Base-by-base conservation (phyloP, 2,888 invertebrate species). In the Clepsis dumicolana region DNA sequence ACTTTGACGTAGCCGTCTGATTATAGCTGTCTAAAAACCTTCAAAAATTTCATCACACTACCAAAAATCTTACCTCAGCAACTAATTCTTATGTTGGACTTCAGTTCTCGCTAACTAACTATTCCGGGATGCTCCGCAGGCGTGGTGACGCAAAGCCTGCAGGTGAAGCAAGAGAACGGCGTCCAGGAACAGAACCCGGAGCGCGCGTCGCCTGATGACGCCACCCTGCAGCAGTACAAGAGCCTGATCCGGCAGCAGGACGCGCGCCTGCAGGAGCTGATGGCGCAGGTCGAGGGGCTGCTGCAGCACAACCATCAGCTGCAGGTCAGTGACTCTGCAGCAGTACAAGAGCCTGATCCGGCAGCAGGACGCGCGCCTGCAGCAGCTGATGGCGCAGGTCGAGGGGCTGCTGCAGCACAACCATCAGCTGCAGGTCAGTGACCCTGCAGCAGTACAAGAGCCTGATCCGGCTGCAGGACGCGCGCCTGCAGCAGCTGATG, bases 241-340 rank as follows among this genome's bases (percentile, higher is more conserved):
- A 95, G 96, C 70, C 94, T 99, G 63, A 99, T 99, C 76, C 94
- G 98, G 71, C 97, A 98, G 77, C 98, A 99, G 88, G 98, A 98
- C 84, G 93, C 90, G 12, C 94, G 95, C 74, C 87, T 96, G 70
- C 94, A 94, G 73, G 94, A 94, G 63, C 83, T 94, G 61, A 81
- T 81, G 78, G 85, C 90, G 29, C 93, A 94, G 73, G 78, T 94
- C 18, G 87, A 91, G 27, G 87, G 87, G 64, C 80, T 94, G 53
- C 78, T 86, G 56, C 79, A 80, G 59, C 90, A 83, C 60, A 80
- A 80, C 66, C 68, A 72, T 5, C 70, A 75, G n/a, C 67, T 85
- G 65, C 87, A 93, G 81, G 91, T 92, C 5, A 14, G 48, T 21
- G 16, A 1, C 14, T 0, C 35, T 10, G 29, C 5, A 7, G 29